These are phyloP conservation scores for Linepithema humile DNA, from an alignment of 1,140 invertebrate species.

Conservation along the genomic window DNA sequence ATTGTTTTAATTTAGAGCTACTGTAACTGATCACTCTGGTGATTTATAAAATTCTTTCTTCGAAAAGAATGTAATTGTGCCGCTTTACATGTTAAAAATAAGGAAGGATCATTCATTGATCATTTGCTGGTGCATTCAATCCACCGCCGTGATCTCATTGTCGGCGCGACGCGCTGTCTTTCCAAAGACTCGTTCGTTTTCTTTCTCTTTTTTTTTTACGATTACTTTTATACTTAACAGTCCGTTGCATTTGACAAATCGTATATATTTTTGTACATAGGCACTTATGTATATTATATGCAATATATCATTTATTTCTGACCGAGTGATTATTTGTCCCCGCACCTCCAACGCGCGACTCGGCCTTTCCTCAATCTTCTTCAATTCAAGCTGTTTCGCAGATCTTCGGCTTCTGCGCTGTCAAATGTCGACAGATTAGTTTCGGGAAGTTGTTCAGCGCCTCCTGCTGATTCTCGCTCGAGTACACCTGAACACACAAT, in stretches of 20 bases:
- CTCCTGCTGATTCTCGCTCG: conserved; percentile 63
- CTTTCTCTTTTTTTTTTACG: conserved; percentile 26
- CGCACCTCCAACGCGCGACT: background rate
- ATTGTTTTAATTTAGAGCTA: background rate
- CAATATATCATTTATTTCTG: conserved; percentile 8
- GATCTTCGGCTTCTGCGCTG: conserved; percentile 45
- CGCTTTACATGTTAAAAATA: background rate
- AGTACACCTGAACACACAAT: conserved; percentile 58
- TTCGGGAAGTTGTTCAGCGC: conserved; percentile 68
- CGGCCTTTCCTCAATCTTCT: background rate
- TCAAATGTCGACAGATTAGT: conserved; percentile 70
- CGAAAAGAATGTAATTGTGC: background rate
- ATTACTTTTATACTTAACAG: conserved; percentile 64
- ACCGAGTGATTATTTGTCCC: background rate
- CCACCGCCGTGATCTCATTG: conserved; percentile 13
- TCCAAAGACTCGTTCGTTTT: conserved; percentile 64
- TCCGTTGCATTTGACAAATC: conserved; percentile 47
- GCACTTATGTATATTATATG: conserved; percentile 69
- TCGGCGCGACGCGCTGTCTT: background rate
- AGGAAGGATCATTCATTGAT: background rate
- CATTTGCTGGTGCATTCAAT: background rate
- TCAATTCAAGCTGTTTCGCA: conserved; percentile 51
- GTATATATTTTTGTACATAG: conserved; percentile 76
- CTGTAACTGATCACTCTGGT: background rate
- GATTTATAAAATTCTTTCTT: too few relatives aligned